Evolutionary conservation across 1,140 invertebrate genomes (phyloP), one percentile per base, ranked within the genome.

Genomic region (Hypothenemus hampei): DNA sequence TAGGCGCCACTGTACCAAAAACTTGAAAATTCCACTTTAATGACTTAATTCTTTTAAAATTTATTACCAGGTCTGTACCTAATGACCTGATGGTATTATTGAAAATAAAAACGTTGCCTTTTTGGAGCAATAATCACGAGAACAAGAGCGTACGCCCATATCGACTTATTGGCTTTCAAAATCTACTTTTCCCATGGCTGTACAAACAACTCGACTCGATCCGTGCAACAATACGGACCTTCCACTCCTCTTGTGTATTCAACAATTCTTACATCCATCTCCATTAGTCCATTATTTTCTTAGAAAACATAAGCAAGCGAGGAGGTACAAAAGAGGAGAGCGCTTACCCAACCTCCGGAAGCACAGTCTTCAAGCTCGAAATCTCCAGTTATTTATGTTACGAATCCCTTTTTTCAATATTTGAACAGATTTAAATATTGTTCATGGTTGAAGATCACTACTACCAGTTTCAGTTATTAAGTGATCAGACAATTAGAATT

Each of bases 241-340:
- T 33, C 16, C 31, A 47, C 13, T 35, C 26, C 29, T 35, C 11
- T 47, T 47, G 45, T 47, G 26, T 47, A 45, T 29, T 47, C 29
- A 47, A 33, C 45, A 47, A 33, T 35, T 47, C 45, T 35, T 47
- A 35, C 45, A 47, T 31, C 45, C 45, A 47, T 47, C 45, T 47
- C 45, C 45, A 47, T 47, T 47, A 47, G 45, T 47, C 18, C 29
- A 19, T 47, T 47, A 47, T 47, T 47, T 47, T 47, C 45, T 47
- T n/a, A 33, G 29, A 31, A 47, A 47, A 47, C 31, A 47, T 47
- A 20, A 47, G 44, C 44, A 47, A 43, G 21, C n/a, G n/a, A n/a
- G 37, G 22, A 47, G n/a, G 44, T n/a, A 47, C 45, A 47, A 47
- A 44, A 47, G 45, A 13, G 16, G 13, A 21, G 31, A 47, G 45